Base-by-base conservation (phyloP, 2,113 vertebrate species). In the Prietella phreatophila region DNA sequence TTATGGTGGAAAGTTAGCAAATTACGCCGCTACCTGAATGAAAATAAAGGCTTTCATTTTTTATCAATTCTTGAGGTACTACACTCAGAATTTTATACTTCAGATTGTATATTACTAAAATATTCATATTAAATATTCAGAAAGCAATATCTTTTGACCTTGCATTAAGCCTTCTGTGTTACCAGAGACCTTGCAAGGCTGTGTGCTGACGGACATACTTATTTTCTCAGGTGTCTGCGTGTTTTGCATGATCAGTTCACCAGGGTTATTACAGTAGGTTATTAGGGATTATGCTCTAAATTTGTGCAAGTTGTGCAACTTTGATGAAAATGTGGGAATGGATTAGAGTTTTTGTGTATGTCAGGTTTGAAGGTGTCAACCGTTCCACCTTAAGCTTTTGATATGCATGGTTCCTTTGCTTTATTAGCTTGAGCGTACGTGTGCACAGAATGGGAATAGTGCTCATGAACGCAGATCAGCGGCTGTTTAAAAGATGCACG, bases 401-500 rank as follows among this genome's bases (percentile, higher is more conserved):
- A 78, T 65, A 50, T 67, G 9, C 47, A 14, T 63, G 27, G 36
- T 22, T 19, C 25, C 53, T 10, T 82, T 30, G 27, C 67, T 69
- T 83, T 30, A 63, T 85, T 55, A 39, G 39, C 4, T 8, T 65
- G 73, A 15, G 36, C n/a, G 33, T 58, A 61, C 36, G 86, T 42
- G 39, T 1, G 79, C 55, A 30, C 55, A 36, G 60, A 56, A 65
- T 69, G 61, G 27, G 71, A 82, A 85, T n/a, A 55, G 47, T 17
- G 61, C 17, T 55, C 42, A 47, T 14, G 50, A 4, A 39, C 69
- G 79, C 53, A 19, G 73, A 55, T 69, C 47, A 86, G 63, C 85
- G 79, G 88, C 85, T 86, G 88, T 61, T 47, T 55, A 69, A 63
- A 81, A 86, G 85, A 69, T 61, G 75, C 36, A 84, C 55, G 71